Percentiles rank a stretch among this genome's conserved stretches.
These are phyloP conservation scores for Amphiprion clarkii DNA, from an alignment of 2,797 vertebrate species.

Conservation along the genomic window DNA sequence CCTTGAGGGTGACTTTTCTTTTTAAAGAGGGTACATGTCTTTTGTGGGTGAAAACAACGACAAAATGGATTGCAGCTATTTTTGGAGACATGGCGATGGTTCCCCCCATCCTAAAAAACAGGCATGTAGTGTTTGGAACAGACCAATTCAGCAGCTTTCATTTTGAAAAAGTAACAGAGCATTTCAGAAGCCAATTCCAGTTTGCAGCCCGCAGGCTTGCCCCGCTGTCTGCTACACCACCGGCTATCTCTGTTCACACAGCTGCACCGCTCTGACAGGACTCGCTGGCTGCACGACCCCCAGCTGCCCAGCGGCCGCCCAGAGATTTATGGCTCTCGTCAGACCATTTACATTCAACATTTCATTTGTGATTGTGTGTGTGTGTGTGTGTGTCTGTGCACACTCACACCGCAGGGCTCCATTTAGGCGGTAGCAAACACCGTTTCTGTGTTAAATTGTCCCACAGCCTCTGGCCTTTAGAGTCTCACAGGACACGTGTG, in stretches of 20 bases:
- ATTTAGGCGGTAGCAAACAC: conserved; percentile 46
- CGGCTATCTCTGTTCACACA: conserved; percentile 69
- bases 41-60: conserved; percentile 9
- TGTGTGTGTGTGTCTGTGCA: conserved; percentile 24
- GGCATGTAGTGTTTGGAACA: conserved; percentile 15
- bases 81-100: conserved; percentile 30
- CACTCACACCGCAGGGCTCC: conserved; percentile 38
- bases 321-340: conserved; percentile 73
- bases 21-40: neutral
- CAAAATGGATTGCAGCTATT: conserved; percentile 39
- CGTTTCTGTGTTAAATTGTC: conserved; percentile 68
- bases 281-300: conserved; percentile 51
- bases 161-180: conserved; percentile 44
- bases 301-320: conserved; percentile 60
- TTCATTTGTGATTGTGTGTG: conserved; percentile 60
- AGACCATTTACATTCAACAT: conserved; percentile 69
- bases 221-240: conserved; percentile 20
- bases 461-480: conserved; percentile 56
- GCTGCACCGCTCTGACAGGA: conserved; percentile 60
- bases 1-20: neutral
- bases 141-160: conserved; percentile 46
- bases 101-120: neutral
- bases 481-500: conserved; percentile 32
- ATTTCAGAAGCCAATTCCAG: conserved; percentile 57
- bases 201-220: conserved; percentile 52